Conservation (phyloP, 2,797 vertebrate genomes). For the Stomatorhinus walkeri region DNA sequence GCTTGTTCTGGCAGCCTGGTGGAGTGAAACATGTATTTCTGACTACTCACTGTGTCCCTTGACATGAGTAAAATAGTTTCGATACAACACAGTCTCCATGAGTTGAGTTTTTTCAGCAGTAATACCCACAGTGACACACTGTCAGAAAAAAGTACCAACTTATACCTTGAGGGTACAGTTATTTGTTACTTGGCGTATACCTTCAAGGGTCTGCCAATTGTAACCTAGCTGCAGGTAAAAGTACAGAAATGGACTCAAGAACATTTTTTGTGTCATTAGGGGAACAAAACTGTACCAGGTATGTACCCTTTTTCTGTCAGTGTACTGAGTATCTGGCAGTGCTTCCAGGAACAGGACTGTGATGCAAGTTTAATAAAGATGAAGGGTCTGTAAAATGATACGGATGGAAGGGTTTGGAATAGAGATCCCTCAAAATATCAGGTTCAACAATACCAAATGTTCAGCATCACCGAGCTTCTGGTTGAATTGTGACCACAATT, state of each 20-base stretch:
- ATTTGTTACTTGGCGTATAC: background rate
- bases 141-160: background rate
- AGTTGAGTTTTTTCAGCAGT: background rate
- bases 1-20: background rate
- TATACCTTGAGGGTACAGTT: background rate
- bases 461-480: background rate
- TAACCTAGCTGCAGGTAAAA: background rate
- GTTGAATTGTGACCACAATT: background rate
- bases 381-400: background rate
- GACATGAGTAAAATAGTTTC: background rate
- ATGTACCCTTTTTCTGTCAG: background rate
- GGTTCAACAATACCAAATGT: background rate
- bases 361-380: background rate
- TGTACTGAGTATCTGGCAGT: background rate
- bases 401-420: background rate
- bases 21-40: background rate
- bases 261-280: background rate
- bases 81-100: background rate
- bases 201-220: background rate
- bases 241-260: background rate
- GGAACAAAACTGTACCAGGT: background rate
- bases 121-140: background rate
- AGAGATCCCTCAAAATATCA: background rate
- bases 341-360: background rate
- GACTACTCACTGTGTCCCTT: background rate